Base-by-base conservation (phyloP, 2,113 vertebrate species). In the mouse (Mus musculus) region DNA sequence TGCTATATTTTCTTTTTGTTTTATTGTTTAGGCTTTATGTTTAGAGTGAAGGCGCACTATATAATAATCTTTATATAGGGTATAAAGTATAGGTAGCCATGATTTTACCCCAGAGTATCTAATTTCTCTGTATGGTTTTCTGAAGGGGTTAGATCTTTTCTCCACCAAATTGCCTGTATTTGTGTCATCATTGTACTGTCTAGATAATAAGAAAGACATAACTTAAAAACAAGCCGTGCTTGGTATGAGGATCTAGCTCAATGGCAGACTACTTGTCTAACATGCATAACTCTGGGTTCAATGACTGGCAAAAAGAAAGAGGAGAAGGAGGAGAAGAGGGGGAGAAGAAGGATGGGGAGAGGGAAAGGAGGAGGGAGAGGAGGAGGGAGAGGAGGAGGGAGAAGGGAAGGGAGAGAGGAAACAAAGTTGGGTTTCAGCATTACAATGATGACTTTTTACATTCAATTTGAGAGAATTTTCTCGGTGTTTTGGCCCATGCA, bases 301-400 rank as follows among this genome's bases (percentile, higher is more conserved):
- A 22, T 87, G 39, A 19, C 33, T 1, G n/a, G 19, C 10, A 69
- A 67, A 13, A 71, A 46, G 59, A 63, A 85, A 16, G 39, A 9
- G 5, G 5, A 13, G 28, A 16, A 1, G 1, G 7, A 49, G 7
- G 42, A 20, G 10, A 33, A 7, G n/a, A 3, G 13, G 3, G 3
- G 0, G 39, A 30, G 5, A 8, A 46, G 5, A 20, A 4, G 42
- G 28, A 24, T 7, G n/a, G 24, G 13, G 20, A 67, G 13, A 24
- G 28, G 26, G 8, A 52, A 36, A 61, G 39, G 61, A 63, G 20
- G 16, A 7, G 19, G 19, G 2, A 7, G 22, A 5, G 19, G 19
- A 22, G 59, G 19, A 20, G 1, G 19, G 4, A 4, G 14, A 4
- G 17, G 56, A 17, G 17, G 13, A 20, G 4, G 26, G n/a, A 24